Percentiles rank a stretch among this genome's conserved stretches.
These are phyloP conservation scores for Spongia lamella DNA, from an alignment of 37 sponge, comb jelly and placozoan species.

Conservation along the genomic window DNA sequence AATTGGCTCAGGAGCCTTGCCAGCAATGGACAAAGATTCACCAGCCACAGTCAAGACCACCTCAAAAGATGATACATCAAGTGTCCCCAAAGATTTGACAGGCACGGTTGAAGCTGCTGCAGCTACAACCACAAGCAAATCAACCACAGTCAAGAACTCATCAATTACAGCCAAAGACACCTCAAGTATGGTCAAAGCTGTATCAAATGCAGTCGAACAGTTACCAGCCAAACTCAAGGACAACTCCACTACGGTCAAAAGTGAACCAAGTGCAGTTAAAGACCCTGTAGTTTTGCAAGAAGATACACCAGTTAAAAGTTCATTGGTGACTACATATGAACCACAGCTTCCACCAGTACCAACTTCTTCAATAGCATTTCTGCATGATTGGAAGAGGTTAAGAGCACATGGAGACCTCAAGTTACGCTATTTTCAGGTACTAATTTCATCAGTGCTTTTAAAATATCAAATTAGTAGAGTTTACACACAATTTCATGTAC, in stretches of 20 bases:
- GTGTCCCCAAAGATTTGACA: not conserved
- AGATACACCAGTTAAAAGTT: not conserved
- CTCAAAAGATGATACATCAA: not conserved
- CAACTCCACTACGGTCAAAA: not conserved
- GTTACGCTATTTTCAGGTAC: slow-evolving; percentile 61
- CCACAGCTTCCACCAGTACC: slow-evolving; percentile 36
- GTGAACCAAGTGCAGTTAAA: not conserved
- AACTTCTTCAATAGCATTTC: slow-evolving; percentile 41
- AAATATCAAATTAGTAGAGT: not conserved
- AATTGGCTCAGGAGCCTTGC: slow-evolving; percentile 5
- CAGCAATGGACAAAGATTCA: not conserved
- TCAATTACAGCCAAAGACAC: not conserved
- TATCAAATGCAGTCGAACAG: no score
- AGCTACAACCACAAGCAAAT: not conserved
- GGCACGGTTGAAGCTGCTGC: not conserved
- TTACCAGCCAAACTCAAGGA: no score
- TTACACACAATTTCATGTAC: not conserved
- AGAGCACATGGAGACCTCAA: not conserved
- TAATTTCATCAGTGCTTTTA: not conserved
- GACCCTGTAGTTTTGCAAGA: not conserved
- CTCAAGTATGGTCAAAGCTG: not conserved
- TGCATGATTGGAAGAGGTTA: slow-evolving; percentile 66
- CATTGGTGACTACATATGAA: no score
- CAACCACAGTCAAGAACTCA: not conserved
- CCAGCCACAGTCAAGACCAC: not conserved